Percentiles rank a stretch among this genome's conserved stretches.
Conservation (phyloP, 2,797 vertebrate genomes). For the Myiotriccus ornatus region DNA sequence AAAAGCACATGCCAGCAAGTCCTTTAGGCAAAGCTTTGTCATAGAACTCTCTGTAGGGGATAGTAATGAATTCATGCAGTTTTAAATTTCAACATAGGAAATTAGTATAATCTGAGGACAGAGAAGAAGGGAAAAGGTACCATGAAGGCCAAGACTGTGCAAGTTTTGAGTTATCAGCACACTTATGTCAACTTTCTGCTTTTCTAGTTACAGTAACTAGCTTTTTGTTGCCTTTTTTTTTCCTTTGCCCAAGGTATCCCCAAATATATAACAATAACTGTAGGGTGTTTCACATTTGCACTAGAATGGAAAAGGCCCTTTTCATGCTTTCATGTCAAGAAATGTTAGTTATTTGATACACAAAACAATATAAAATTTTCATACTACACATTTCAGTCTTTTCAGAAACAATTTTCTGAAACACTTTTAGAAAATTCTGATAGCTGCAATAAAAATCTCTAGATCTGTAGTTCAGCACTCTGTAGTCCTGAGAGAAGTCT, state of each 20-base stretch:
- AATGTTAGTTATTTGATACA: neutral
- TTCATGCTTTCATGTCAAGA: neutral
- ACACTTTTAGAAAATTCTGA: neutral
- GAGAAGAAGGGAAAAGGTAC: neutral
- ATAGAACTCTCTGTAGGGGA: neutral
- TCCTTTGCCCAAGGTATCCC: neutral
- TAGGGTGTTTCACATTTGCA: neutral
- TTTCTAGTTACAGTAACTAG: neutral
- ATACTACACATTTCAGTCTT: neutral
- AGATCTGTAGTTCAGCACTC: neutral
- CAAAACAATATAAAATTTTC: neutral
- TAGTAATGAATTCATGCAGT: neutral
- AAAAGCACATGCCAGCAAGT: neutral
- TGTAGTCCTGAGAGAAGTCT: neutral
- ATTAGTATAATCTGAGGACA: neutral
- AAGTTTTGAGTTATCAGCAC: neutral
- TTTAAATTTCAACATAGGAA: neutral
- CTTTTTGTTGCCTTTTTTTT: neutral
- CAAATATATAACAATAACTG: neutral
- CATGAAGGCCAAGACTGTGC: neutral
- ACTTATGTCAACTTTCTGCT: neutral
- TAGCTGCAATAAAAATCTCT: neutral
- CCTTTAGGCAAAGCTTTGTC: slow-evolving; percentile 1
- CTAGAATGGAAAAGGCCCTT: neutral
- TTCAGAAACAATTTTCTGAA: neutral